phyloP scores from a whole-genome alignment of 2,888 invertebrate genomes.

The Stenichneumon culpator region DNA sequence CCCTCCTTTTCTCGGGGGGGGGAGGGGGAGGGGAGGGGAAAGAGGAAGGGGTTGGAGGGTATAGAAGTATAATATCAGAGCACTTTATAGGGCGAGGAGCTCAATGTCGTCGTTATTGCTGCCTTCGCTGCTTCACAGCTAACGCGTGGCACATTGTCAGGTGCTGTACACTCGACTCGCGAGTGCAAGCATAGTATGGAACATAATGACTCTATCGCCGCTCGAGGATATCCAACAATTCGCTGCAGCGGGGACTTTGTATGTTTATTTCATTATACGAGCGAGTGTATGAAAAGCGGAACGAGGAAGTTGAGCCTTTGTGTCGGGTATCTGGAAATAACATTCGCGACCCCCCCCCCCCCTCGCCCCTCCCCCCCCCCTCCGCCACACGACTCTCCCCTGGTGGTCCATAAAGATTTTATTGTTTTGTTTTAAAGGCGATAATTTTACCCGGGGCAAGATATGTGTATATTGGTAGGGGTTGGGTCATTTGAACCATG shows the following conservation, averaged over 20 bases:
- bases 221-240: conserved; percentile 7
- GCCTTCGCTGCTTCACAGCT: conserved; percentile 6
- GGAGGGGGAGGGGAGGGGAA: too few species aligned
- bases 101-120: conserved; percentile 50
- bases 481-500: not conserved
- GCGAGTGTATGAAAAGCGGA: not conserved
- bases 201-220: conserved; percentile 47
- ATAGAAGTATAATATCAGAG: conserved; percentile 30
- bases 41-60: not conserved
- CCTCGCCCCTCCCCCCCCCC: not conserved
- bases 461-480: not conserved
- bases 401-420: not conserved
- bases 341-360: not conserved
- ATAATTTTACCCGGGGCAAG: not conserved
- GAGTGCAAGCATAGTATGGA: not conserved
- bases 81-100: conserved; percentile 18
- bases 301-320: not conserved
- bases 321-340: not conserved
- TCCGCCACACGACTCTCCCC: not conserved
- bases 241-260: not conserved
- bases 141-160: conserved; percentile 36
- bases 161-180: conserved; percentile 15
- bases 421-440: conserved; percentile 2
- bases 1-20: not conserved
- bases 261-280: not conserved